A percentile compares a stretch with the other conserved stretches of the same genome.
Conservation (phyloP, 2,797 vertebrate species). For the Peromyscus melanophrys region DNA sequence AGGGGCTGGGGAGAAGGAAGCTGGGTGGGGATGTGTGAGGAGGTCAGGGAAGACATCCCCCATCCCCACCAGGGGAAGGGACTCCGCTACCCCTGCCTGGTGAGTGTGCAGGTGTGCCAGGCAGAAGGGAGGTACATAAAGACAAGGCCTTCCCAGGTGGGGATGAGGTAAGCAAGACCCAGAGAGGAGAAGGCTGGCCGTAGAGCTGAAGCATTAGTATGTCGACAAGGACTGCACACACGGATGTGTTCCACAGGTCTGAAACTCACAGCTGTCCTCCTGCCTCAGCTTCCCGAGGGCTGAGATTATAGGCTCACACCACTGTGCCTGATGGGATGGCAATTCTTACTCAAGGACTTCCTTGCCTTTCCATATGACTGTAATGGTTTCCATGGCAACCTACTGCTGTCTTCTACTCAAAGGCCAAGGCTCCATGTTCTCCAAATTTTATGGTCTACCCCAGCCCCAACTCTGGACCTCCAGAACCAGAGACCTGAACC, state of each 20-base stretch:
- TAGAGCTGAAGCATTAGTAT: neutral
- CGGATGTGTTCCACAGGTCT: neutral
- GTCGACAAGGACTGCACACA: neutral
- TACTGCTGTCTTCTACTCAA: neutral
- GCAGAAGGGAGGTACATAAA: no score
- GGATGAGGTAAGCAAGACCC: accelerated
- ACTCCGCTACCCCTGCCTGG: neutral
- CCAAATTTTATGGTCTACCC: neutral
- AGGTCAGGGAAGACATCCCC: neutral
- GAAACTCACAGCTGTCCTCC: neutral
- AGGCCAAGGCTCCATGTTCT: neutral
- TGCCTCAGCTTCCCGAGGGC: neutral
- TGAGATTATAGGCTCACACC: neutral
- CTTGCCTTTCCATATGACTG: neutral
- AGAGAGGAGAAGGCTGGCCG: neutral
- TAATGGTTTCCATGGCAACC: constrained; percentile 64
- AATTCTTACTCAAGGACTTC: neutral
- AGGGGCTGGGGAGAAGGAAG: neutral
- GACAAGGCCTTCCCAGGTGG: neutral
- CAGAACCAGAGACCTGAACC: neutral
- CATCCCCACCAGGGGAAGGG: neutral
- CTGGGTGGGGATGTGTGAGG: no score
- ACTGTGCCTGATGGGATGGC: neutral
- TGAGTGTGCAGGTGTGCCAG: no score
- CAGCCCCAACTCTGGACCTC: neutral